These are phyloP conservation scores for Dicerorhinus sumatrensis DNA, from an alignment of 2,113 vertebrate species.

Conservation along the genomic window DNA sequence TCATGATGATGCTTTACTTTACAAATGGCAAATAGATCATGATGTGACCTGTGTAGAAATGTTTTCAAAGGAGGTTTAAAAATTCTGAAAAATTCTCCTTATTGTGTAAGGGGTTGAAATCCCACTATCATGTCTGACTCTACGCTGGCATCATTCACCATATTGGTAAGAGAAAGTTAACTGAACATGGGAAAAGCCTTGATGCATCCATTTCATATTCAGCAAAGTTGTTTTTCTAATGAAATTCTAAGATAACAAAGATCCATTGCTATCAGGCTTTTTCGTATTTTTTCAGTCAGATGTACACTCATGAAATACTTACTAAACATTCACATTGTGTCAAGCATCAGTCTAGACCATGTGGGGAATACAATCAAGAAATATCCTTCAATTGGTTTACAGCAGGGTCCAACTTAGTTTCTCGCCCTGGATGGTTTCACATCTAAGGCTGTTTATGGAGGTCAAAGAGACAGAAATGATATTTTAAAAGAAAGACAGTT, in stretches of 20 bases:
- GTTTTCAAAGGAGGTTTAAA: conserved; percentile 52
- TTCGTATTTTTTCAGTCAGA: not conserved
- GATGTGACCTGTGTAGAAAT: conserved; percentile 48
- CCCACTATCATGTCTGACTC: not conserved
- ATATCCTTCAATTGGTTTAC: not conserved
- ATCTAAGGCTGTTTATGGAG: not conserved
- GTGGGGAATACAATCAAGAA: not conserved
- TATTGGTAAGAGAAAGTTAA: conserved; percentile 49
- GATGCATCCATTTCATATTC: not conserved
- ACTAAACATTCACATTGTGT: not conserved
- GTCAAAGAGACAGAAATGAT: not conserved
- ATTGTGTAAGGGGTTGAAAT: conserved; percentile 40
- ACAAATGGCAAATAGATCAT: conserved; percentile 56
- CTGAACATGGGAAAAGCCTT: not conserved
- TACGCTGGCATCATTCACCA: not conserved
- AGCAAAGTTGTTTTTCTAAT: not conserved
- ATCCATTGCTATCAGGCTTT: not conserved
- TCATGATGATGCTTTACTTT: conserved; percentile 66
- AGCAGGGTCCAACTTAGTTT: not conserved
- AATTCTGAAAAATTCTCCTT: conserved; percentile 40
- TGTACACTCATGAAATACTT: conserved; percentile 51
- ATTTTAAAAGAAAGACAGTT: conserved; percentile 12
- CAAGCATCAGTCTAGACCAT: not conserved
- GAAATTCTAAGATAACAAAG: conserved; percentile 32
- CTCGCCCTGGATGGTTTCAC: not conserved